Evolutionary conservation across 2,888 invertebrate genomes (phyloP), one percentile per base, ranked within the genome.

Genomic region (Hemicrepidius hirtus): DNA sequence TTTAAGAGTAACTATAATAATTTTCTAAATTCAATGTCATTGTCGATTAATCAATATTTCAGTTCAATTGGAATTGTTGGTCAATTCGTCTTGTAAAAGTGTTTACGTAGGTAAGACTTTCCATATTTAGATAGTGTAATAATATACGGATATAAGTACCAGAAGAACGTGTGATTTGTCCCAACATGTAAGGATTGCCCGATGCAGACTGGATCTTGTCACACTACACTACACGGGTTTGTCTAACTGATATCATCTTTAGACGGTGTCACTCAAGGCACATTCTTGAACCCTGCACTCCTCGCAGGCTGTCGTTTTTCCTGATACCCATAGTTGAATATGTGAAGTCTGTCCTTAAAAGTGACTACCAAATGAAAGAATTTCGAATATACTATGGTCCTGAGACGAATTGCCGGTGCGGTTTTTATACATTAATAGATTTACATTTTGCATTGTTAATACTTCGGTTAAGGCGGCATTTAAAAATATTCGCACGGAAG

Each of bases 141-240:
- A 50, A 55, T 41, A 32, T 28, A 44, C 24, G 32, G 40, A 64
- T 55, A 44, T 46, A 57, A 37, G 46, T 44, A 65, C 37, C 40
- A 53, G 60, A 41, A 49, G 60, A 65, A 67, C 71, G 64, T 53
- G 70, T 68, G 68, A 74, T 80, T 80, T 80, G 80, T 80, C 79
- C 76, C 68, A 78, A 77, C 78, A 76, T 77, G 78, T 77, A 80
- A 75, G 78, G 75, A 80, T 79, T 77, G 76, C 75, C 75, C 75
- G 79, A 79, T 80, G 78, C 77, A 75, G 78, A 77, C 73, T 76
- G 75, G 75, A 77, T 78, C 79, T 79, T 80, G 80, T 80, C 80
- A 77, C 79, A 77, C 76, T 70, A 73, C 75, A 62, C 76, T 76
- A 79, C 78, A 79, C 77, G 76, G 76, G 77, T 75, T 71, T 75